Evolutionary conservation across 2,113 vertebrate species (phyloP).

Genomic region (Felis chaus): DNA sequence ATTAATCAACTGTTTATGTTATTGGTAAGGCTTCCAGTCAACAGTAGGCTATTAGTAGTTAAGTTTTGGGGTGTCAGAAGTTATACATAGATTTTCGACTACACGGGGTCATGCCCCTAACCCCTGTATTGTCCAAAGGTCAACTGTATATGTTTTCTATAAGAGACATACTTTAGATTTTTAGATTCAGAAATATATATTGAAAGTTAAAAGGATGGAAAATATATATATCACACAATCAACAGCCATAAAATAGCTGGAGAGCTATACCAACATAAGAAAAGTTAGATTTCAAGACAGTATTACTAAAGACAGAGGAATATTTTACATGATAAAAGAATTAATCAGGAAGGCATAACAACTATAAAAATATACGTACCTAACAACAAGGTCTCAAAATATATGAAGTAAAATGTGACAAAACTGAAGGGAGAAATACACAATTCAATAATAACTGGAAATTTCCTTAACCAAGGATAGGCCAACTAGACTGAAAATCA

Average conservation of each 20-base stretch:
- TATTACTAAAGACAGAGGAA: neutral
- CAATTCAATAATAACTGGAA: neutral
- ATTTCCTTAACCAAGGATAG: neutral
- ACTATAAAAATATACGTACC: neutral
- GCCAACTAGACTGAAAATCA: constrained; percentile 26
- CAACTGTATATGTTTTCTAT: neutral
- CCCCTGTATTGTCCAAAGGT: neutral
- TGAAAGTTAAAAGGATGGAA: neutral
- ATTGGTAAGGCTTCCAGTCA: neutral
- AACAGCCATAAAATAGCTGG: neutral
- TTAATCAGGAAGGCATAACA: neutral
- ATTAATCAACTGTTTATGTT: neutral
- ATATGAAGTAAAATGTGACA: neutral
- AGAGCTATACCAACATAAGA: neutral
- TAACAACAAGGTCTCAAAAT: constrained; percentile 17
- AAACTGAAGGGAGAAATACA: neutral
- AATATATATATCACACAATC: neutral
- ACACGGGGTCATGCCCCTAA: neutral
- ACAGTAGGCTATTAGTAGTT: neutral
- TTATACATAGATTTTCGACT: neutral
- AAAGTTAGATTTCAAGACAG: neutral
- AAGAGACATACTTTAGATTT: neutral
- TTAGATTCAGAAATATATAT: neutral
- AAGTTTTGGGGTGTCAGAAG: neutral
- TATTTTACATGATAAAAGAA: neutral